These are phyloP conservation scores for Rynchops niger DNA, from an alignment of 2,113 vertebrate species.

Conservation along the genomic window DNA sequence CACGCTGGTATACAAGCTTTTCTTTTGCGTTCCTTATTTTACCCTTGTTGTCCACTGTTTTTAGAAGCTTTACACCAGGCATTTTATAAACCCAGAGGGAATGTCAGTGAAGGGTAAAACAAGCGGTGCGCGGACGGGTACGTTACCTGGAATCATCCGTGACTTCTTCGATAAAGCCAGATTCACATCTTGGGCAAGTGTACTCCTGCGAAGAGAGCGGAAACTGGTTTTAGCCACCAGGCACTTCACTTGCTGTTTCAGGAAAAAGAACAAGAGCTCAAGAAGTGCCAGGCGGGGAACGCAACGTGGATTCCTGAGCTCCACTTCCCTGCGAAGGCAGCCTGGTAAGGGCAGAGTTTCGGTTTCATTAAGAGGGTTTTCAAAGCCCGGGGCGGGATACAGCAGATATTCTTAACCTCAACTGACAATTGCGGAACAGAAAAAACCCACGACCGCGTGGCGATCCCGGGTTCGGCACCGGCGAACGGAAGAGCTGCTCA, in stretches of 20 bases:
- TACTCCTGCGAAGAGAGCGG: conserved; percentile 81
- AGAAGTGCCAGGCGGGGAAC: neutral
- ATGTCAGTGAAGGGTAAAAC: fast-evolving
- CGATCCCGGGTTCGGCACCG: neutral
- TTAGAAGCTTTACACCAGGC: neutral
- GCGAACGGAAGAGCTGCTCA: neutral
- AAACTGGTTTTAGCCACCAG: neutral
- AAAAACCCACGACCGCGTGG: neutral
- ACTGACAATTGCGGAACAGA: fast-evolving
- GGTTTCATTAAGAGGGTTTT: neutral
- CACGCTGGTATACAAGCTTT: fast-evolving
- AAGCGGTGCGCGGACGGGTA: neutral
- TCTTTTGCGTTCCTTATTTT: neutral
- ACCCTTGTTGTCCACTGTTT: neutral
- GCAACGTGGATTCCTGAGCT: neutral
- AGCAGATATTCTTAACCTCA: neutral
- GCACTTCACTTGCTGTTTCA: neutral
- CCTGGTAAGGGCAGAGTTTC: neutral
- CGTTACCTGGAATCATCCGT: conserved; percentile 92
- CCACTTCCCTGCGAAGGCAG: too few relatives aligned
- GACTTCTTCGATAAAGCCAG: conserved; percentile 94
- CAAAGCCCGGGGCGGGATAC: neutral
- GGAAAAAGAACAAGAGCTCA: neutral
- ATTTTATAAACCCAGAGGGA: neutral
- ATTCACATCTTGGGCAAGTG: conserved; percentile 92